These are phyloP conservation scores for Myripristis jacobus DNA, from an alignment of 2,797 vertebrate genomes.

Conservation along the genomic window DNA sequence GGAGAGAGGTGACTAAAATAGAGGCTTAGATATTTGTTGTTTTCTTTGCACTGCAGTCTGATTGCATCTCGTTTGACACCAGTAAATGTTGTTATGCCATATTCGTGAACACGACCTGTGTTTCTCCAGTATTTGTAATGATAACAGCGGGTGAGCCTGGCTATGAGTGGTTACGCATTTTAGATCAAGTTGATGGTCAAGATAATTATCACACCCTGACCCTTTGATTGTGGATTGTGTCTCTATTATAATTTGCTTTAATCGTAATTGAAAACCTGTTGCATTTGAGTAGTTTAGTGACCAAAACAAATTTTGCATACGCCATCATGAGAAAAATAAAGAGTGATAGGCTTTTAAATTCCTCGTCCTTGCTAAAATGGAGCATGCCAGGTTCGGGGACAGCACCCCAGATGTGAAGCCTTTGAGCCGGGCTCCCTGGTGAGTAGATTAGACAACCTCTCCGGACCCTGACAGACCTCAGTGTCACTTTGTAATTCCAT, in stretches of 20 bases:
- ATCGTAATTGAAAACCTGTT: not conserved
- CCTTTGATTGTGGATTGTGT: too few species aligned
- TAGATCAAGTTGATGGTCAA: too few species aligned
- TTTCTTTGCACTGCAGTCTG: not conserved
- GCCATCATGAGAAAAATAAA: not conserved
- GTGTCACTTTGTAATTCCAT: not conserved
- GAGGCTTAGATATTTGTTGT: conserved; percentile 38
- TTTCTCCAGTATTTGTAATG: not conserved
- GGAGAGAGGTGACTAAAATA: conserved; percentile 47
- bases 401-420: not conserved
- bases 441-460: conserved; percentile 9
- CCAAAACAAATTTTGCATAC: not conserved
- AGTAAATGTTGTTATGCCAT: not conserved
- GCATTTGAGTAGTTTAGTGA: too few species aligned
- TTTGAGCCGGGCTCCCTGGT: not conserved
- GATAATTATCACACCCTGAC: not conserved
- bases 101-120: not conserved
- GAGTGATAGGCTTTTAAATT: not conserved
- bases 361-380: not conserved
- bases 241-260: not conserved
- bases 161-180: not conserved
- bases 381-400: not conserved
- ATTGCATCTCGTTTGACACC: conserved; percentile 5
- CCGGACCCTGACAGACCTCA: conserved; percentile 21
- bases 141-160: not conserved